Evolutionary conservation across 37 sponge, comb jelly and placozoan genomes (phyloP).

Genomic region (Spongilla lacustris): DNA sequence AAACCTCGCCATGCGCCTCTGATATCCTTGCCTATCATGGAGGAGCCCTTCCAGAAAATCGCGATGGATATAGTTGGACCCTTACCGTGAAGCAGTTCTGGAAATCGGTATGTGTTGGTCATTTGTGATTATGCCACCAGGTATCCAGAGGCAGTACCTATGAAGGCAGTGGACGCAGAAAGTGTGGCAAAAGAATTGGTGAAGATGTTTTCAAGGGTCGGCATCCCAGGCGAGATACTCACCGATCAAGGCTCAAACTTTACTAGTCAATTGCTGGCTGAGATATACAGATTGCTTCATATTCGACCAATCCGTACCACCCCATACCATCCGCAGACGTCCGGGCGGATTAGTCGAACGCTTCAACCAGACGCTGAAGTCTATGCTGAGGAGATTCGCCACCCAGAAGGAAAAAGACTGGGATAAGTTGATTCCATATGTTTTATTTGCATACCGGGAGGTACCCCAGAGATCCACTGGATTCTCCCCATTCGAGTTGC

Average conservation of each 20-base stretch:
- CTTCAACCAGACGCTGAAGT: constrained; percentile 34
- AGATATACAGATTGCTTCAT: constrained; percentile 19
- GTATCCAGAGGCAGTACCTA: constrained; percentile 42
- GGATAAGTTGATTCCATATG: constrained; percentile 24
- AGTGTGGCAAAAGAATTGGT: constrained; percentile 28
- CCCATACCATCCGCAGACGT: constrained; percentile 54
- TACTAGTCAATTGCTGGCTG: constrained; percentile 10
- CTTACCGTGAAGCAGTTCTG: not conserved
- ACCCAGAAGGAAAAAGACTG: not conserved
- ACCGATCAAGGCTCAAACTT: constrained; percentile 26
- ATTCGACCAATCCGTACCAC: constrained; percentile 19
- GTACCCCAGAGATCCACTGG: constrained; percentile 30
- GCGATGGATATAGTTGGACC: constrained; percentile 31
- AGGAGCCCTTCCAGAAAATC: not conserved
- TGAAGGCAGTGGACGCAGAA: constrained; percentile 12
- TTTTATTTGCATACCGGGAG: constrained; percentile 40
- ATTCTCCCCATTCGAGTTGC: constrained; percentile 42
- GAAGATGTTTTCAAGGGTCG: constrained; percentile 10
- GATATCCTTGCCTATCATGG: constrained; percentile 15
- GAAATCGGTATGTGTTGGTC: not conserved
- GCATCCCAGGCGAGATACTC: constrained; percentile 26
- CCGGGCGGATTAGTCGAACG: constrained; percentile 47
- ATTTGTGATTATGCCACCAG: constrained; percentile 33
- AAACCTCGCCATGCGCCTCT: constrained; percentile 15
- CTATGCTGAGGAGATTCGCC: not conserved